Evolutionary conservation across 1,140 invertebrate genomes (phyloP).

Genomic region (Philotrypesis tridentata): DNA sequence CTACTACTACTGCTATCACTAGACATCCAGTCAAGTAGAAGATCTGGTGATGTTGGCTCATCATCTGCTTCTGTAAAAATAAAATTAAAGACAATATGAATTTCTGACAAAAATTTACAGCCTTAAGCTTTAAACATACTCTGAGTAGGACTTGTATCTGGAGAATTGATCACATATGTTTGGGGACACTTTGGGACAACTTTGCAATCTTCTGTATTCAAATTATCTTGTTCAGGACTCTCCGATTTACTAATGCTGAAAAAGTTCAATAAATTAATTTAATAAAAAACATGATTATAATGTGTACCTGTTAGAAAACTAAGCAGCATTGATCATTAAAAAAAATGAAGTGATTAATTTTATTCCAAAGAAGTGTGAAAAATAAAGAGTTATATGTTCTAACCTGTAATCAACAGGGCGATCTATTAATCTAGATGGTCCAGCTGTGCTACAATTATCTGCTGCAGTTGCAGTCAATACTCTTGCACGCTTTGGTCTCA

Average conservation of each 20-base stretch:
- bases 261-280: constrained; percentile 22
- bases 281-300: neutral
- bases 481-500: constrained; percentile 44
- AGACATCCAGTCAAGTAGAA: constrained; percentile 86
- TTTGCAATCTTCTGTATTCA: constrained; percentile 42
- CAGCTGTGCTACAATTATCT: constrained; percentile 62
- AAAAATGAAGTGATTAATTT: neutral
- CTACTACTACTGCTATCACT: constrained; percentile 55
- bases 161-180: constrained; percentile 55
- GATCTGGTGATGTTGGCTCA: constrained; percentile 82
- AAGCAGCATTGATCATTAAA: neutral
- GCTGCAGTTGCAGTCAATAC: constrained; percentile 53
- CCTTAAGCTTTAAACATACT: constrained; percentile 51
- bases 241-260: constrained; percentile 56
- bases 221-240: constrained; percentile 45
- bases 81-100: constrained; percentile 33
- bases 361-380: too few relatives aligned
- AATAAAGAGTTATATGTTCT: too few relatives aligned
- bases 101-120: too few relatives aligned
- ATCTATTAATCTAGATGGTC: constrained; percentile 68
- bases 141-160: constrained; percentile 55
- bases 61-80: constrained; percentile 64
- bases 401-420: constrained; percentile 63
- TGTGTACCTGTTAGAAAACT: neutral
- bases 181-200: constrained; percentile 18